Base-by-base conservation (phyloP, 2,797 vertebrate genomes). In the Limosa lapponica region DNA sequence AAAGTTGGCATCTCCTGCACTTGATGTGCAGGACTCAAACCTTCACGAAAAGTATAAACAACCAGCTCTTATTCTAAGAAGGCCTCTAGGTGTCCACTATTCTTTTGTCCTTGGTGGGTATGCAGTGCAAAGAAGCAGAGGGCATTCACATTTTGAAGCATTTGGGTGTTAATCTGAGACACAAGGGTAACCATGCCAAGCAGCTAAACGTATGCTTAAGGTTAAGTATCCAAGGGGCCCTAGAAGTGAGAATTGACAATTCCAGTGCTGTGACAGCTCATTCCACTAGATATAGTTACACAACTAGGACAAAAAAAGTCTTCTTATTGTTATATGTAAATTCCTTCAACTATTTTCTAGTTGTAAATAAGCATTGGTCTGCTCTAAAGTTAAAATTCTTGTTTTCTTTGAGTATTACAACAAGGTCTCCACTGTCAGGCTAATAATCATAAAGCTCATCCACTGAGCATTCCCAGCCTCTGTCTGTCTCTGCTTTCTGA, bases 401-500 rank as follows among this genome's bases (percentile, higher is more conserved):
- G 51, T 55, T 70, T 69, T 46, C 61, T 81, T 12, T 34, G n/a
- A 62, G 48, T 28, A 41, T 24, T 44, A 24, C 55, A 83, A 9
- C 8, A 16, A n/a, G 46, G 51, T 84, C 58, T 84, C 41, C 62
- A 32, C 82, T 59, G 74, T 58, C 83, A 87, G 84, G 96, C 83
- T 90, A 97, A 96, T 96, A 93, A 83, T 41, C 49, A 30, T 5
- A 58, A 30, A 84, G n/a, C 74, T 86, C 48, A 86, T 58, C 85
- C 82, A 73, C 44, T 10, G 39, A 72, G 64, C 66, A 85, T 78
- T 74, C 90, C 70, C 39, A 24, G 82, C 28, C 73, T 72, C 62
- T 64, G 64, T 17, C 39, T 86, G 58, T 91, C 71, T 96, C 73
- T 97, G 80, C 89, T 91, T 87, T 82, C 94, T 98, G 98, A 99